phyloP scores from a whole-genome alignment of 2,797 vertebrate species.

The Melopsittacus undulatus region DNA sequence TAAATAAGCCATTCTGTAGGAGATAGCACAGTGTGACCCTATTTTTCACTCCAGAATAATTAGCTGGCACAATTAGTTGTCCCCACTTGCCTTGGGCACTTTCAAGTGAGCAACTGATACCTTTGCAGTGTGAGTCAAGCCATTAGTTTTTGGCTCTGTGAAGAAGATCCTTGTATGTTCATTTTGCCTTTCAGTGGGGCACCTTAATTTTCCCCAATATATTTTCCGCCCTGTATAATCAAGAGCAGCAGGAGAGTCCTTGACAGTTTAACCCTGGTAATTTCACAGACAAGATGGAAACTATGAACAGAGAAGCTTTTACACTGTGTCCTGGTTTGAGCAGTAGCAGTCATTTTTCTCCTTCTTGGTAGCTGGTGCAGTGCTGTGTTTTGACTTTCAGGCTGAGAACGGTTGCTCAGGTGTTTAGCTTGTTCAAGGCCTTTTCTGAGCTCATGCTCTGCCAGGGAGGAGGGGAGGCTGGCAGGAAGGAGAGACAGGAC shows the following conservation, averaged over 20 bases:
- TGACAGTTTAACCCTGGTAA: constrained; percentile 19
- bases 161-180: not conserved
- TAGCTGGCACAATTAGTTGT: constrained; percentile 21
- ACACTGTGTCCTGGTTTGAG: too few species aligned
- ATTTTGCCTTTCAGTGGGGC: not conserved
- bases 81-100: not conserved
- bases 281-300: constrained; percentile 42
- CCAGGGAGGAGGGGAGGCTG: too few species aligned
- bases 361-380: too few species aligned
- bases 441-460: too few species aligned
- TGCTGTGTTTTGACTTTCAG: too few species aligned
- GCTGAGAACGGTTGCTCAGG: too few species aligned
- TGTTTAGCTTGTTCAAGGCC: too few species aligned
- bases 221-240: constrained; percentile 26
- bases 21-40: not conserved
- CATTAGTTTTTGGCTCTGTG: not conserved
- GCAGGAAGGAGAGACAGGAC: too few species aligned
- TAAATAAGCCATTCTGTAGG: constrained; percentile 1
- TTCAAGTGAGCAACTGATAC: not conserved
- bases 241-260: constrained; percentile 31
- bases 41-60: constrained; percentile 16
- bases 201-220: constrained; percentile 28
- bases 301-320: constrained; percentile 15
- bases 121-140: not conserved
- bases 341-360: too few species aligned